A percentile compares a stretch with the other conserved stretches of the same genome.
Evolutionary conservation across 1,140 invertebrate genomes (phyloP).

Genomic region (Rhagoletis pomonella): DNA sequence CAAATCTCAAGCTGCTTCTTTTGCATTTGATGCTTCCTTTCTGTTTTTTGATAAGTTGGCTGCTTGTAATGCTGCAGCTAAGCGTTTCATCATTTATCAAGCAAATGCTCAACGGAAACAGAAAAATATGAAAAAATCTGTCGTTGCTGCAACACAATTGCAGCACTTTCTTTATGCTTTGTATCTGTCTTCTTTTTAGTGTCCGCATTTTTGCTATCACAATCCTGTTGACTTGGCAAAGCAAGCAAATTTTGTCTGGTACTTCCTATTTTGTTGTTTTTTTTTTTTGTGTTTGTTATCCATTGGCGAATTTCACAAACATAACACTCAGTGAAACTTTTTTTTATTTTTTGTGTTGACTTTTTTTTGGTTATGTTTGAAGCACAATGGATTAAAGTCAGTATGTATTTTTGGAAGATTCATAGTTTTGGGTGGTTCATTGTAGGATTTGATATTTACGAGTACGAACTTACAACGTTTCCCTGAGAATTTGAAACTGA

Average conservation of each 20-base stretch:
- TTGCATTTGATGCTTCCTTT: not conserved
- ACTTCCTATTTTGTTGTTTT: not conserved
- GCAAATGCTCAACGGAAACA: conserved; percentile 9
- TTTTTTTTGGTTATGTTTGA: too few relatives aligned
- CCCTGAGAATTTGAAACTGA: too few relatives aligned
- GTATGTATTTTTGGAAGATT: too few relatives aligned
- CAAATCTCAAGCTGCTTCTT: not conserved
- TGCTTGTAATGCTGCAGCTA: not conserved
- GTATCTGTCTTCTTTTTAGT: not conserved
- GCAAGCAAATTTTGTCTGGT: not conserved
- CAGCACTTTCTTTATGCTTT: not conserved
- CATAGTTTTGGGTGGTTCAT: too few relatives aligned
- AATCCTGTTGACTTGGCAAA: not conserved
- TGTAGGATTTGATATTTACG: too few relatives aligned
- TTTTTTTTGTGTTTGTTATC: not conserved
- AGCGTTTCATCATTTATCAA: conserved; percentile 22
- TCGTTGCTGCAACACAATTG: not conserved
- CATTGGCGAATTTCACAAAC: not conserved
- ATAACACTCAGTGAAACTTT: not conserved
- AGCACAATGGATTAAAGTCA: too few relatives aligned
- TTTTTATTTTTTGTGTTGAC: not conserved
- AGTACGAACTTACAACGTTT: too few relatives aligned
- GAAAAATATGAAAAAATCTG: conserved; percentile 21
- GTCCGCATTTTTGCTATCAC: not conserved
- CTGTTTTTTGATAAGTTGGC: not conserved